phyloP scores from a whole-genome alignment of 2,797 vertebrate species.

The Parambassis ranga region DNA sequence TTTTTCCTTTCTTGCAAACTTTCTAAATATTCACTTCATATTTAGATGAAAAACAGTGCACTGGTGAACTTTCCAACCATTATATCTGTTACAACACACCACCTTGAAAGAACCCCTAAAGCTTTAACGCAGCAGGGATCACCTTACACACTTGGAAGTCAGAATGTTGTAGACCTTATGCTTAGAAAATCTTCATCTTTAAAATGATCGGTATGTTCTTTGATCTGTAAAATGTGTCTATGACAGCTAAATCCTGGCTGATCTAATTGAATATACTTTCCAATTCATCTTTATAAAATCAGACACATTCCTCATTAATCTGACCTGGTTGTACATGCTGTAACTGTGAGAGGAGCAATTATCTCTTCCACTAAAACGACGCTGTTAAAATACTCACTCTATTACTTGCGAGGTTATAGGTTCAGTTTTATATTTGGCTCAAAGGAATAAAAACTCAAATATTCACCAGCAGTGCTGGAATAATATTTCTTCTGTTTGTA shows the following conservation, averaged over 20 bases:
- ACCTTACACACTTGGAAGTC: too few relatives aligned
- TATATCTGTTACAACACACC: too few relatives aligned
- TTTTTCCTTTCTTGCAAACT: too few relatives aligned
- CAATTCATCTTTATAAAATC: neutral
- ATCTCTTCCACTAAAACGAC: conserved; percentile 10
- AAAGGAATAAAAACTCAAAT: conserved; percentile 14
- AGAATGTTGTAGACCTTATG: neutral
- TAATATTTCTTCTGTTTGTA: conserved; percentile 18
- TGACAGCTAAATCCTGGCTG: neutral
- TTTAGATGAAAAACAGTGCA: too few relatives aligned
- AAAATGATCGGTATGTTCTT: neutral
- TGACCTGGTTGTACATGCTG: conserved; percentile 4
- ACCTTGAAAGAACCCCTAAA: too few relatives aligned
- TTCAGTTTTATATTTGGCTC: conserved; percentile 23
- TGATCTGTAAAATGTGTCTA: neutral
- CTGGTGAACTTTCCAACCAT: too few relatives aligned
- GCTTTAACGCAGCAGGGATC: too few relatives aligned
- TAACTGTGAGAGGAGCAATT: conserved; percentile 14
- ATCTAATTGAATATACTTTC: conserved; percentile 1
- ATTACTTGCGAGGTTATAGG: neutral
- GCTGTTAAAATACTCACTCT: neutral
- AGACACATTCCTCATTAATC: neutral
- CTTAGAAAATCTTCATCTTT: neutral
- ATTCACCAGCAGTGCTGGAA: conserved; percentile 21
- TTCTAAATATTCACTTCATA: too few relatives aligned